Conservation (phyloP, 2,888 invertebrate species). For the Brassicogethes aeneus region DNA sequence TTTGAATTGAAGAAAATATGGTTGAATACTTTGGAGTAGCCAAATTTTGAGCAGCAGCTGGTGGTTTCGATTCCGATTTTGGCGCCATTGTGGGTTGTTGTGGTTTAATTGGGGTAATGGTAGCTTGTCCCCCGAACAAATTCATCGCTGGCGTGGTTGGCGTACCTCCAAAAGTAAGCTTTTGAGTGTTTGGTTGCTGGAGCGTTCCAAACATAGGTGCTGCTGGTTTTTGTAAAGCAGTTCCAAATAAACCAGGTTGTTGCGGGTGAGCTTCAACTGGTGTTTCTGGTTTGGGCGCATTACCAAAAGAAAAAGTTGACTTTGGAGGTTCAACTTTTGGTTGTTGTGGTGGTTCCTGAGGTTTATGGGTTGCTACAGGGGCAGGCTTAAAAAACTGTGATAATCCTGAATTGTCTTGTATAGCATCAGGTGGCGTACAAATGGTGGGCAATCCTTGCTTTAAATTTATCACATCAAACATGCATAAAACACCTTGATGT, state of each 20-base stretch:
- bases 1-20: conserved; percentile 16
- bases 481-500: conserved; percentile 65
- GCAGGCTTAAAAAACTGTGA: conserved; percentile 14
- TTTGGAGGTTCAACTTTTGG: background rate
- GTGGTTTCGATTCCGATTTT: background rate
- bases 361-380: conserved; percentile 2
- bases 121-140: conserved; percentile 21
- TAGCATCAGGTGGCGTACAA: conserved; percentile 45
- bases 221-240: background rate
- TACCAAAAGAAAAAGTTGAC: conserved; percentile 8
- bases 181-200: background rate
- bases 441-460: conserved; percentile 48
- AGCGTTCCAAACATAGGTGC: background rate
- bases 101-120: conserved; percentile 19
- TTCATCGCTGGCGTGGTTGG: conserved; percentile 7
- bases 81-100: conserved; percentile 6
- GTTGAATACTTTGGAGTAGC: conserved; percentile 16
- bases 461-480: conserved; percentile 69
- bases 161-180: conserved; percentile 8
- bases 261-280: background rate
- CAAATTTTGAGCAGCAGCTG: conserved; percentile 2
- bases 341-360: conserved; percentile 1
- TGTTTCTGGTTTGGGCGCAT: conserved; percentile 1
- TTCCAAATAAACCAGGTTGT: background rate
- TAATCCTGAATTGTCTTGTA: conserved; percentile 22